Percentiles rank a stretch among this genome's conserved stretches.
Evolutionary conservation across 2,113 vertebrate genomes (phyloP).

Genomic region (Grallaria varia): DNA sequence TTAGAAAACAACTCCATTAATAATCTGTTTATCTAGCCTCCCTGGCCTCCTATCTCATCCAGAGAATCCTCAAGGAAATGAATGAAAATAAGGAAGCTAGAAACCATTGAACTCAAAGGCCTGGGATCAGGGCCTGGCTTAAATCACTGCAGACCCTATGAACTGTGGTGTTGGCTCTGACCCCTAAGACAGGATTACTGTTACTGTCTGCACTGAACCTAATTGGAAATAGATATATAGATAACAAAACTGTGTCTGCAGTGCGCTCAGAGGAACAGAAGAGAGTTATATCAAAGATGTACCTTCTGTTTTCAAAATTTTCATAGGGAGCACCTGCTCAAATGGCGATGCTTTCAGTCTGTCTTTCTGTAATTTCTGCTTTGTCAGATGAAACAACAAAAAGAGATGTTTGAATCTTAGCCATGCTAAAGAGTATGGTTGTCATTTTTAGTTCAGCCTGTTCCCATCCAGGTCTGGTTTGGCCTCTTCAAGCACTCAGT

Average conservation of each 20-base stretch:
- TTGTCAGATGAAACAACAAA: neutral
- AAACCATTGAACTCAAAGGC: neutral
- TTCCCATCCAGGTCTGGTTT: neutral
- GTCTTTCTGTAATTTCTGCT: neutral
- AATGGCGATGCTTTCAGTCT: neutral
- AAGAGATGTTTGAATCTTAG: neutral
- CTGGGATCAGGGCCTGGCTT: neutral
- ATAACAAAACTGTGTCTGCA: neutral
- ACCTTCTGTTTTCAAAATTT: neutral
- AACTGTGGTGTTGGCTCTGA: neutral
- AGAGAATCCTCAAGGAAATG: neutral
- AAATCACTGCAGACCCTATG: neutral
- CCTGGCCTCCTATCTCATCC: neutral
- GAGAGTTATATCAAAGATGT: rapidly evolving
- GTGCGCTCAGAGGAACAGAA: neutral
- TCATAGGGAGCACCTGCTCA: neutral
- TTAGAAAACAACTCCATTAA: neutral
- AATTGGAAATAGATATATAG: neutral
- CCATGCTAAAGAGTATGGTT: neutral
- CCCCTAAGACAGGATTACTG: neutral
- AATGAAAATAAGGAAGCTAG: neutral
- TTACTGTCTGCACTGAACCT: neutral
- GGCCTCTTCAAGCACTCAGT: neutral
- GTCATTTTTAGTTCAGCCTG: neutral
- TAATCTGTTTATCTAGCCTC: neutral